Evolutionary conservation across 2,113 vertebrate genomes (phyloP).

Genomic region (Seriola dumerili): DNA sequence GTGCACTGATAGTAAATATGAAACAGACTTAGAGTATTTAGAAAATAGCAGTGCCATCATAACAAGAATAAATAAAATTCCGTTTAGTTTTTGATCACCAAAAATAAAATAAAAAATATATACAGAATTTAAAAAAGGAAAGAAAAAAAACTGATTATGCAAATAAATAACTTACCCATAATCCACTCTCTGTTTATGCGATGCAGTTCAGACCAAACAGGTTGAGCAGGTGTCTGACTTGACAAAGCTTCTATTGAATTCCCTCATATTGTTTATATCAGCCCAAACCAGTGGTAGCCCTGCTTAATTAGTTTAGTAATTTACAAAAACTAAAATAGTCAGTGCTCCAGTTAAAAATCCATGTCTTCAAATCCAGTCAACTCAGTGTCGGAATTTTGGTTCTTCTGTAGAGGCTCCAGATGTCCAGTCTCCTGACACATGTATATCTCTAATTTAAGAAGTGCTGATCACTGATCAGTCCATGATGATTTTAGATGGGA

Average conservation of each 20-base stretch:
- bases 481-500: conserved; percentile 31
- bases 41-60: background rate
- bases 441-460: conserved; percentile 9
- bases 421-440: conserved; percentile 10
- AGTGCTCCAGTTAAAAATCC: background rate
- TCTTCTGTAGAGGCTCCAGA: background rate
- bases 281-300: background rate
- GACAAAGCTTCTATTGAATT: conserved; percentile 6
- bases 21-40: background rate
- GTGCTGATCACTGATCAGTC: conserved; percentile 17
- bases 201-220: conserved; percentile 19
- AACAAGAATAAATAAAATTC: background rate
- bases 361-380: background rate
- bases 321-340: background rate
- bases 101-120: background rate
- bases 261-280: background rate
- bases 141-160: background rate
- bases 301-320: background rate
- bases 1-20: background rate
- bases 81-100: background rate
- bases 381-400: background rate
- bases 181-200: conserved; percentile 25
- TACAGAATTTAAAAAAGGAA: background rate
- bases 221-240: background rate
- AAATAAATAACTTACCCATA: conserved; percentile 66